Evolutionary conservation across 2,888 invertebrate genomes (phyloP).

Genomic region (Sialis fuliginosa): DNA sequence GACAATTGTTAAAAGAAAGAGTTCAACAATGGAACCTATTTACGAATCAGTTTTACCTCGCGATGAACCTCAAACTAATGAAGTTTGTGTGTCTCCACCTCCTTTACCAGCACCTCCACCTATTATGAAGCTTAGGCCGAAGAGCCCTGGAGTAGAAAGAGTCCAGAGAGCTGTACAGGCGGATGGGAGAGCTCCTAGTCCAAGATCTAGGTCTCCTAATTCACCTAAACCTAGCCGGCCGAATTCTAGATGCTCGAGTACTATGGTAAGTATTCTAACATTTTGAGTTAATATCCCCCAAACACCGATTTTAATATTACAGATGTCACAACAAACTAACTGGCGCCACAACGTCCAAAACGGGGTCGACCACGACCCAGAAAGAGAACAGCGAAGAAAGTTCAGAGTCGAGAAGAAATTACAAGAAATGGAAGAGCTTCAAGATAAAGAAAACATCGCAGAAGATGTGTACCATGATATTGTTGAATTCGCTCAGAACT

Average conservation of each 20-base stretch:
- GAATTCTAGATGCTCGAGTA: slow-evolving; percentile 27
- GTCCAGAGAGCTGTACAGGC: slow-evolving; percentile 17
- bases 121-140: slow-evolving; percentile 23
- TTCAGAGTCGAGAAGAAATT: slow-evolving; percentile 73
- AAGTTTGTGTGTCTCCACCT: slow-evolving; percentile 23
- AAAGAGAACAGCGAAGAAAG: slow-evolving; percentile 63
- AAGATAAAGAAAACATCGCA: slow-evolving; percentile 29
- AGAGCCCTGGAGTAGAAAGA: slow-evolving; percentile 22
- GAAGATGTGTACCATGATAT: slow-evolving; percentile 61
- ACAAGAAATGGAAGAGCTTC: slow-evolving; percentile 54
- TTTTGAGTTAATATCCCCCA: neutral
- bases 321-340: neutral
- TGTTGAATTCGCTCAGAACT: slow-evolving; percentile 82
- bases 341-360: slow-evolving; percentile 15
- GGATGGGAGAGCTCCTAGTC: slow-evolving; percentile 12
- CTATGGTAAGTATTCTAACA: slow-evolving; percentile 20
- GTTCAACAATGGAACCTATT: slow-evolving; percentile 48
- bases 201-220: slow-evolving; percentile 18
- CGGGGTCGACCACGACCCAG: slow-evolving; percentile 25
- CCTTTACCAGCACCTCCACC: slow-evolving; percentile 31
- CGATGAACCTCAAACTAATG: slow-evolving; percentile 25
- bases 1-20: slow-evolving; percentile 13
- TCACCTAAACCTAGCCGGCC: slow-evolving; percentile 33
- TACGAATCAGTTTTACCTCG: slow-evolving; percentile 71
- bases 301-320: neutral